Evolutionary conservation across 2,113 vertebrate genomes (phyloP).

Genomic region (Syrrhaptes paradoxus): DNA sequence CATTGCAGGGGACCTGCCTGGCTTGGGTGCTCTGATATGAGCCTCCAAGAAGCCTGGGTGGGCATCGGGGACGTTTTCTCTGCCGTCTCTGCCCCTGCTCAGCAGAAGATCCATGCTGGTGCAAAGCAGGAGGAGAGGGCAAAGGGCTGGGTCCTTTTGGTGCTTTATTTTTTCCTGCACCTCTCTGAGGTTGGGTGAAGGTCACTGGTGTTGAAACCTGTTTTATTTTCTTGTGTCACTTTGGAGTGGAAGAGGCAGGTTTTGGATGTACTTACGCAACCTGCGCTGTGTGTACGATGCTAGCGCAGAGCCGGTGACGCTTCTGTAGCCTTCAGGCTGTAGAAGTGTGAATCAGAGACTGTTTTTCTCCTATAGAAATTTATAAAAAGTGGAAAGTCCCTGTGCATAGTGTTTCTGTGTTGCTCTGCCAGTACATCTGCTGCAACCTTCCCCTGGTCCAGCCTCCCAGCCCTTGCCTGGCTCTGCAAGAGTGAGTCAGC

Average conservation of each 20-base stretch:
- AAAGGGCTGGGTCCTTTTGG: not conserved
- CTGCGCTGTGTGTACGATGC: not conserved
- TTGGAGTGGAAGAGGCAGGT: not conserved
- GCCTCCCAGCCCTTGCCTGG: conserved; percentile 19
- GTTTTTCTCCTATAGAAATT: not conserved
- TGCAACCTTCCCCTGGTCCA: conserved; percentile 18
- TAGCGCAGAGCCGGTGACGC: not conserved
- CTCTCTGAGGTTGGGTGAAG: not conserved
- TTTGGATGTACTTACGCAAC: conserved; percentile 2
- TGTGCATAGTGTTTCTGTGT: not conserved
- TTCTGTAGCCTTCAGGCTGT: not conserved
- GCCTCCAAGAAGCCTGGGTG: not conserved
- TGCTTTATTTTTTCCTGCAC: not conserved
- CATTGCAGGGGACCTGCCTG: not conserved
- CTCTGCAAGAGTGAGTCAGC: conserved; percentile 55
- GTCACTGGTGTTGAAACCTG: not conserved
- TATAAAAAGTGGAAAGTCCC: not conserved
- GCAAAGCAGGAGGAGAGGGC: not conserved
- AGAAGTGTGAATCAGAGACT: not conserved
- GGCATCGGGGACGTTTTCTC: not conserved
- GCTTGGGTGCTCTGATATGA: rapidly evolving
- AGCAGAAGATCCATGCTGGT: not conserved
- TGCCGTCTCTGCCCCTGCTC: not conserved
- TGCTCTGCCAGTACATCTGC: conserved; percentile 10
- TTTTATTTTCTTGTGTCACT: not conserved